Conservation (phyloP, 2,888 invertebrate genomes). For the Monopis laevigella region DNA sequence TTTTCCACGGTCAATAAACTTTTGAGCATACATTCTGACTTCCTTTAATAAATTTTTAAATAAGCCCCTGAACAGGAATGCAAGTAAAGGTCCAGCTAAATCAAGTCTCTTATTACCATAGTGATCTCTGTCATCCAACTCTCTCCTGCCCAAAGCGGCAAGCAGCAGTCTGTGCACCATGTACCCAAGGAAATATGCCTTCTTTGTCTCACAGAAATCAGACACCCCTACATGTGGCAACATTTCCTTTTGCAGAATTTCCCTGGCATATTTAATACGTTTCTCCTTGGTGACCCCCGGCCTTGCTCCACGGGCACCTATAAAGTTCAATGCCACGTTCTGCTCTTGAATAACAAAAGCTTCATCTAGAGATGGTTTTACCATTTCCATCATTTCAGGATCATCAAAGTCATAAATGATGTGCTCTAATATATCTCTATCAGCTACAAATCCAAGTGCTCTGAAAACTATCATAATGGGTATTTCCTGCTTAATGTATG, state of each 20-base stretch:
- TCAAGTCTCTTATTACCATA: conserved; percentile 99
- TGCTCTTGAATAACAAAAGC: conserved; percentile 99
- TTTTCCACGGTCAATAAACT: conserved; percentile 98
- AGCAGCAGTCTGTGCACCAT: conserved; percentile 98
- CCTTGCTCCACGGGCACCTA: conserved; percentile 95
- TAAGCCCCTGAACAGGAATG: conserved; percentile 95
- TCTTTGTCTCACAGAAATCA: conserved; percentile 99
- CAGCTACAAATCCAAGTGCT: conserved; percentile 99
- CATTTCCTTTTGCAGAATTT: conserved; percentile 99
- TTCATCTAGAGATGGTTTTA: conserved; percentile 98
- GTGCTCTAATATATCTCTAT: conserved; percentile 98
- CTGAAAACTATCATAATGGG: conserved; percentile 99
- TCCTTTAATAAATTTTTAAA: conserved; percentile 97
- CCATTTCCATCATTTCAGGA: conserved; percentile 99
- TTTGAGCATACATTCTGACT: conserved; percentile 98
- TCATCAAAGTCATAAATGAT: conserved; percentile 99
- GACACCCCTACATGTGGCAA: conserved; percentile 99
- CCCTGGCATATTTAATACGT: conserved; percentile 98
- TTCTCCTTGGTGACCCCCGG: conserved; percentile 99
- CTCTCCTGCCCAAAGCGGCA: conserved; percentile 94
- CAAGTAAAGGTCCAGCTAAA: conserved; percentile 95
- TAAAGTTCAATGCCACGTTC: conserved; percentile 98
- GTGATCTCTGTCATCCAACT: conserved; percentile 99
- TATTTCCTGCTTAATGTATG: conserved; percentile 99
- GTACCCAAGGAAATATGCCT: conserved; percentile 98